phyloP scores from a whole-genome alignment of 1,140 invertebrate species.

The Acromyrmex echinatior region DNA sequence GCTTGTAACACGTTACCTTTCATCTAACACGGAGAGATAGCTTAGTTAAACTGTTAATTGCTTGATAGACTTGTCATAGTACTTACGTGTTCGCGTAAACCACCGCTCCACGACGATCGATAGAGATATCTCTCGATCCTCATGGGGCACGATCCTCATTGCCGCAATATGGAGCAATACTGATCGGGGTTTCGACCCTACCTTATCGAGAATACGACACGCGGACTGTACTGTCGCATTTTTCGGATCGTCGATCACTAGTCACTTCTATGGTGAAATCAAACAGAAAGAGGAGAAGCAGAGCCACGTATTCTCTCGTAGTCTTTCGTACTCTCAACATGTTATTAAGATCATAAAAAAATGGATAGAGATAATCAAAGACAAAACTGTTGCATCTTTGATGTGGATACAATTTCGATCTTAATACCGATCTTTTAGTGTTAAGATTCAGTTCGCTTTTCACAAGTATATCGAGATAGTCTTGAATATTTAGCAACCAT shows the following conservation, averaged over 20 bases:
- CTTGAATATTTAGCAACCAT: neutral
- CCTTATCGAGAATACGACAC: conserved; percentile 65
- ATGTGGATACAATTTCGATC: neutral
- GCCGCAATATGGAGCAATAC: conserved; percentile 48
- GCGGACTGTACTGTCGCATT: conserved; percentile 28
- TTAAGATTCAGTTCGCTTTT: neutral
- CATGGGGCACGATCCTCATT: conserved; percentile 48
- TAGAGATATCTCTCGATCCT: conserved; percentile 55
- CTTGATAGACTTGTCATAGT: conserved; percentile 57
- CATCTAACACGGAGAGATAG: conserved; percentile 66
- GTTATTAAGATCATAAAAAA: conserved; percentile 4
- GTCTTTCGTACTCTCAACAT: neutral
- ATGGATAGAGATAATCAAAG: neutral
- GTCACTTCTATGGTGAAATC: conserved; percentile 12
- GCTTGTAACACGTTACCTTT: conserved; percentile 59
- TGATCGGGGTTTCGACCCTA: conserved; percentile 69
- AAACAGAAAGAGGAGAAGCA: conserved; percentile 35
- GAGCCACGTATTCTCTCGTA: conserved; percentile 61
- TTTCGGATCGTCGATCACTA: conserved; percentile 31
- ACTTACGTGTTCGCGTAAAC: conserved; percentile 71
- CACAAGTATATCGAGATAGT: neutral
- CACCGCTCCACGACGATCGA: conserved; percentile 61
- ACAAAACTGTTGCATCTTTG: neutral
- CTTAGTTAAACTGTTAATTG: conserved; percentile 69
- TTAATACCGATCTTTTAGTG: neutral